phyloP scores from a whole-genome alignment of 2,797 vertebrate genomes.

The Phoebastria nigripes region DNA sequence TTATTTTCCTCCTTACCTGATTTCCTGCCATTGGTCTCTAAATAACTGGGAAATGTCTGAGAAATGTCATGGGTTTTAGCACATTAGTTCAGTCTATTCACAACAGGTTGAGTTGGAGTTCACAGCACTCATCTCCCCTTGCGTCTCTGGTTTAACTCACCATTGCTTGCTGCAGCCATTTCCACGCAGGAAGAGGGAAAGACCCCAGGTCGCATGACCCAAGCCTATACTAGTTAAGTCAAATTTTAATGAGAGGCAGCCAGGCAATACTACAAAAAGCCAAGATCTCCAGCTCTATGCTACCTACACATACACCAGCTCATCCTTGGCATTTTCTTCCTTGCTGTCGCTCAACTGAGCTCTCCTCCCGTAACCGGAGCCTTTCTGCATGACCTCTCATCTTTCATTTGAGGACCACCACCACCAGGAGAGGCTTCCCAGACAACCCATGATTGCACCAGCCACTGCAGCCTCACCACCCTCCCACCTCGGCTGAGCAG shows the following conservation, averaged over 20 bases:
- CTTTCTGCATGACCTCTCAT: background rate
- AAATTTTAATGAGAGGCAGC: background rate
- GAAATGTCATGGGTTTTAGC: background rate
- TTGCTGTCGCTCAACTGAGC: background rate
- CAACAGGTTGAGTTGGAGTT: background rate
- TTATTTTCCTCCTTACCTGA: background rate
- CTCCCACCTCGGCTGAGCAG: background rate
- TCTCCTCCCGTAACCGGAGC: background rate
- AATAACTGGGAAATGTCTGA: background rate
- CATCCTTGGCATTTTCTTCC: background rate
- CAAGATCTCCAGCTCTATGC: background rate
- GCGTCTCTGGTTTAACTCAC: rapidly evolving
- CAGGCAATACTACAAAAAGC: background rate
- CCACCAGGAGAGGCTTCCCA: background rate
- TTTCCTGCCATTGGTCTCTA: background rate
- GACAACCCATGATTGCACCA: rapidly evolving
- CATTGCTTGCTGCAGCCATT: background rate
- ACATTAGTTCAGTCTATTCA: background rate
- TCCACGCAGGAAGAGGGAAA: background rate
- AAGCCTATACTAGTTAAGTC: background rate
- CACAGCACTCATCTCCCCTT: background rate
- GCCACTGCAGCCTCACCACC: background rate
- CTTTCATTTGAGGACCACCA: background rate
- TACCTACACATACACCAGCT: background rate
- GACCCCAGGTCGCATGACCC: background rate